phyloP scores from a whole-genome alignment of 2,797 vertebrate genomes.

The Schizopygopsis malacanthus region DNA sequence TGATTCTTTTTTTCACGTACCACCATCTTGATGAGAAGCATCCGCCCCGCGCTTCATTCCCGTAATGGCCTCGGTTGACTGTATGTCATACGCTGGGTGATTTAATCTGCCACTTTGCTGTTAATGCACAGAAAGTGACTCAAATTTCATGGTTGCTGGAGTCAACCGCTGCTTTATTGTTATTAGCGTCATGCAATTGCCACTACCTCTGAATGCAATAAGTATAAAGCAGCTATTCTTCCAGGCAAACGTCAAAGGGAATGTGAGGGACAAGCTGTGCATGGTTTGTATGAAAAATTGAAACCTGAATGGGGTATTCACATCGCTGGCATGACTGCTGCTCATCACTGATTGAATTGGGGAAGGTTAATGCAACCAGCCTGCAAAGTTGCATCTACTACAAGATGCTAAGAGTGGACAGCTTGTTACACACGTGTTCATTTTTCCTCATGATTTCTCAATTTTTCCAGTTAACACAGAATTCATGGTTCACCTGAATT shows the following conservation, averaged over 20 bases:
- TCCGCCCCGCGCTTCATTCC: conserved; percentile 15
- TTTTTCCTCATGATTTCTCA: neutral
- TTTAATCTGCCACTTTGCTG: conserved; percentile 73
- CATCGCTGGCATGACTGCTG: conserved; percentile 42
- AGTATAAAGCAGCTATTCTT: conserved; percentile 66
- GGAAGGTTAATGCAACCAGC: conserved; percentile 46
- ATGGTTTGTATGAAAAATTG: conserved; percentile 55
- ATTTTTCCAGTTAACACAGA: neutral
- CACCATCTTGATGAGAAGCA: conserved; percentile 36
- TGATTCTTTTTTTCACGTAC: neutral
- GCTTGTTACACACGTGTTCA: conserved; percentile 38
- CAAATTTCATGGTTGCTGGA: conserved; percentile 69
- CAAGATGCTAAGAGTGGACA: neutral
- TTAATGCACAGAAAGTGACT: conserved; percentile 71
- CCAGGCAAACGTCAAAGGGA: conserved; percentile 61
- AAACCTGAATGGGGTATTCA: conserved; percentile 63
- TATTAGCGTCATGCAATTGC: conserved; percentile 66
- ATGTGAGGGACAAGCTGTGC: conserved; percentile 33
- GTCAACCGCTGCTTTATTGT: conserved; percentile 68
- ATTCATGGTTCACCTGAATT: conserved; percentile 40
- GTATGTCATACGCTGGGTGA: conserved; percentile 68
- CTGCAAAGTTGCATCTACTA: conserved; percentile 7
- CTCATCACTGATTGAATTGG: conserved; percentile 60
- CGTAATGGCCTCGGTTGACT: conserved; percentile 63
- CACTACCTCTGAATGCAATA: conserved; percentile 55